Conservation (phyloP, 2,888 invertebrate species). For the Helobdella robusta region DNA sequence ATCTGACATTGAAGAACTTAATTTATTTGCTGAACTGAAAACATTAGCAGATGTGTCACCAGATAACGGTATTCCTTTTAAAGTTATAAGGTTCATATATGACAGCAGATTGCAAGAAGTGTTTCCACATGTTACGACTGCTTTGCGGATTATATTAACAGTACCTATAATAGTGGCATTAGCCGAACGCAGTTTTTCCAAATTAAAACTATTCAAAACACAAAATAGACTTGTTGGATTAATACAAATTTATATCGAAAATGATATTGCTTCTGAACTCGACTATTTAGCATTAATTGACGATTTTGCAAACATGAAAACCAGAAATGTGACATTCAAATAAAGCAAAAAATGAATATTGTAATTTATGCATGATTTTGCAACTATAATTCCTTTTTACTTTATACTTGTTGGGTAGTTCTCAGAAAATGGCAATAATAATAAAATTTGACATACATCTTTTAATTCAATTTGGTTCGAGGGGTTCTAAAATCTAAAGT, state of each 20-base stretch:
- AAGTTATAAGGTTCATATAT: neutral
- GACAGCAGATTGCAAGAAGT: slow-evolving; percentile 1
- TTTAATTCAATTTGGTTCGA: slow-evolving; percentile 1
- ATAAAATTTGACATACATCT: neutral
- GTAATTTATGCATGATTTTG: neutral
- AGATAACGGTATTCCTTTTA: slow-evolving; percentile 1
- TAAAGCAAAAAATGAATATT: neutral
- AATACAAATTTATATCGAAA: neutral
- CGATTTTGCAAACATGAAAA: neutral
- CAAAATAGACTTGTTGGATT: slow-evolving; percentile 3
- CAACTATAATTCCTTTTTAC: neutral
- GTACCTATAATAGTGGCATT: slow-evolving; percentile 3
- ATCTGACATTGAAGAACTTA: slow-evolving; percentile 1
- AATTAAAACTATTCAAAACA: neutral
- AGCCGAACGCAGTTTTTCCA: slow-evolving; percentile 4
- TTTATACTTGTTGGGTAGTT: neutral
- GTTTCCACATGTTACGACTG: slow-evolving; percentile 1
- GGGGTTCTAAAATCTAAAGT: neutral
- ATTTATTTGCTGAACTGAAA: neutral
- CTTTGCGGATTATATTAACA: slow-evolving; percentile 1
- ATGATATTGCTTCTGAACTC: slow-evolving; percentile 3
- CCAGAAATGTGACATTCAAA: neutral
- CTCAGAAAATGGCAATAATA: too few species aligned
- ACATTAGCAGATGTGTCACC: neutral
- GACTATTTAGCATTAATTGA: neutral